phyloP scores from a whole-genome alignment of 2,888 invertebrate genomes.

The Alsophila aescularia region DNA sequence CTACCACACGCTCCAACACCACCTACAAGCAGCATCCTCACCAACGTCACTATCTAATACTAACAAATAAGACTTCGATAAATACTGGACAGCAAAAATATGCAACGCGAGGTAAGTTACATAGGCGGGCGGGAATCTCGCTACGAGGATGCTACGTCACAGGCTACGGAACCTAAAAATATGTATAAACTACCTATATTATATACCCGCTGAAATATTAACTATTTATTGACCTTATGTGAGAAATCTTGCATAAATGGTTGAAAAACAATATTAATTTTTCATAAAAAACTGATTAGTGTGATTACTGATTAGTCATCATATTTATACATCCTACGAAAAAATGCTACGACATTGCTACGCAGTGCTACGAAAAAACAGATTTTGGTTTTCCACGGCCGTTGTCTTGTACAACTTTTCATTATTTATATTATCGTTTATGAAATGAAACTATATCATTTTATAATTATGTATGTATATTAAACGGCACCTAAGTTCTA shows the following conservation, averaged over 20 bases:
- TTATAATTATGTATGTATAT: too few species aligned
- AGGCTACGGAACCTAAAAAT: slow-evolving; percentile 25
- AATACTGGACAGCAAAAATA: background rate
- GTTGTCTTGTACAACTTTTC: too few species aligned
- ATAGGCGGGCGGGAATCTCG: slow-evolving; percentile 11
- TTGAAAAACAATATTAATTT: background rate
- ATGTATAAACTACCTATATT: background rate
- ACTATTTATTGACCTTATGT: background rate
- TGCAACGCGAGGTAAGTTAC: background rate
- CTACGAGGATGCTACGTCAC: slow-evolving; percentile 29
- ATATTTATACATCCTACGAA: slow-evolving; percentile 23
- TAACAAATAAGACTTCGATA: background rate
- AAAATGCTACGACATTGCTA: slow-evolving; percentile 25
- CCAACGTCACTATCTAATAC: background rate
- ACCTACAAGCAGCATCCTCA: slow-evolving; percentile 11
- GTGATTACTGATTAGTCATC: background rate
- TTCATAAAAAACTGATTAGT: background rate
- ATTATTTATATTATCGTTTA: too few species aligned
- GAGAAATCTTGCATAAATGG: background rate
- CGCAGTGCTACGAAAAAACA: slow-evolving; percentile 30
- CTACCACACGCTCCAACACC: slow-evolving; percentile 32
- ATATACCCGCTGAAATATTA: background rate
- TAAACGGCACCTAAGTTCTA: too few species aligned
- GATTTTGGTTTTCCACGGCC: too few species aligned
- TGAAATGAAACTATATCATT: too few species aligned